Conservation (phyloP, 2,888 invertebrate species). For the Philonicus albiceps region DNA sequence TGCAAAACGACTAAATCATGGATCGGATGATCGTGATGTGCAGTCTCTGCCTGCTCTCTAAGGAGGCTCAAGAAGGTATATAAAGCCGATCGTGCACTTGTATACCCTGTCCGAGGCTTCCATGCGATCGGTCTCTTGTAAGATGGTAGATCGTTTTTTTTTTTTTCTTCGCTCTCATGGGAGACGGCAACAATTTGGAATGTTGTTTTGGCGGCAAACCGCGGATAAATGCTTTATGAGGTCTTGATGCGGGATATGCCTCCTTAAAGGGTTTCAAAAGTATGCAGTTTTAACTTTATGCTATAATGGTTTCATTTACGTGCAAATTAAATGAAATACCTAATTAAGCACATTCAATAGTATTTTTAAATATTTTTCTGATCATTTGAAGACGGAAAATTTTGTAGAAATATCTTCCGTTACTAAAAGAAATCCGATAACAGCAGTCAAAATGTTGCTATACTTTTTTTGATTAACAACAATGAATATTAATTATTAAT, state of each 20-base stretch:
- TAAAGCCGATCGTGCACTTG: constrained; percentile 9
- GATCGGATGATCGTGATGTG: constrained; percentile 6
- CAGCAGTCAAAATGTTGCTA: too few species aligned
- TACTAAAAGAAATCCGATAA: too few species aligned
- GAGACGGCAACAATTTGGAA: constrained; percentile 11
- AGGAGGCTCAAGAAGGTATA: constrained; percentile 6
- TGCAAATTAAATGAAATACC: background rate
- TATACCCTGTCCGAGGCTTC: background rate
- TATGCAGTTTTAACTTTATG: background rate
- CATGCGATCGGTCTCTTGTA: background rate
- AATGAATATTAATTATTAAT: too few species aligned
- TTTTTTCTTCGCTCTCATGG: background rate
- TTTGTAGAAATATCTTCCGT: too few species aligned
- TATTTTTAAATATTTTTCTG: too few species aligned
- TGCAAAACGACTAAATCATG: background rate
- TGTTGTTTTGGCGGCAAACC: constrained; percentile 38
- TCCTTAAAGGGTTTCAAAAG: background rate
- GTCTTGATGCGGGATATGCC: background rate
- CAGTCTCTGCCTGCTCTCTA: background rate
- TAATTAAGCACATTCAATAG: background rate
- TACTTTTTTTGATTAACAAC: too few species aligned
- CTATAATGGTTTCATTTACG: background rate
- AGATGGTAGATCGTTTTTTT: background rate
- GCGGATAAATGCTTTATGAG: background rate
- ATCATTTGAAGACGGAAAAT: too few species aligned